phyloP scores from a whole-genome alignment of 35 echinoderm and acorn worm genomes.

The Acanthaster planci region DNA sequence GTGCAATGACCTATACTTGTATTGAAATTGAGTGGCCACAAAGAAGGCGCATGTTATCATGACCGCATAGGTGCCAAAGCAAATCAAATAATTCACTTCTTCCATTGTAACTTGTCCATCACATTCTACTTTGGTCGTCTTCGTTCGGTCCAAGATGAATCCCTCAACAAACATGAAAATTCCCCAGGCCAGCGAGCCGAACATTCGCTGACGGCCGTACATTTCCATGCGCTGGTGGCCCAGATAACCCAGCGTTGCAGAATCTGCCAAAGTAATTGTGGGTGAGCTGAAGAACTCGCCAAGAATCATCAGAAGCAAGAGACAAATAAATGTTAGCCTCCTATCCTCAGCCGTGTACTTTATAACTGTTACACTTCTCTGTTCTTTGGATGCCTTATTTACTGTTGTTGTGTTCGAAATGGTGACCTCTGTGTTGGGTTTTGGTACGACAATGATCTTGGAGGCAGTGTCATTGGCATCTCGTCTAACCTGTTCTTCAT shows the following conservation, averaged over 20 bases:
- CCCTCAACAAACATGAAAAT: conserved; percentile 83
- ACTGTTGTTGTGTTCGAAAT: no score
- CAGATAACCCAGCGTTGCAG: conserved; percentile 84
- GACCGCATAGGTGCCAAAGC: conserved; percentile 87
- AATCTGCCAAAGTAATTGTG: conserved; percentile 87
- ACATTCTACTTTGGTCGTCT: conserved; percentile 37
- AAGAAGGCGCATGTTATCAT: conserved; percentile 77
- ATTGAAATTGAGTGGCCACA: conserved; percentile 79
- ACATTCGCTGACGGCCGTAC: conserved; percentile 91
- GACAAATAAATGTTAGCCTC: conserved; percentile 57
- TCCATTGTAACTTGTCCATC: conserved; percentile 39
- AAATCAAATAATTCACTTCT: conserved; percentile 76
- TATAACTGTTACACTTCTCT: conserved; percentile 14
- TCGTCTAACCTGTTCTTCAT: no score
- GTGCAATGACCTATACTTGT: conserved; percentile 61
- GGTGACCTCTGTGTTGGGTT: no score
- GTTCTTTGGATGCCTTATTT: no score
- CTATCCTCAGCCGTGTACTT: conserved; percentile 56
- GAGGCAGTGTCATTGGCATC: no score
- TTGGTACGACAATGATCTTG: no score
- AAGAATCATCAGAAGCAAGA: conserved; percentile 77
- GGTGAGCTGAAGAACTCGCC: conserved; percentile 95
- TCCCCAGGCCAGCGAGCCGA: conserved; percentile 92
- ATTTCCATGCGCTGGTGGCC: conserved; percentile 75
- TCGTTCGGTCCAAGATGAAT: conserved; percentile 61